Evolutionary conservation across 2,797 vertebrate genomes (phyloP).

Genomic region (Choloepus didactylus): DNA sequence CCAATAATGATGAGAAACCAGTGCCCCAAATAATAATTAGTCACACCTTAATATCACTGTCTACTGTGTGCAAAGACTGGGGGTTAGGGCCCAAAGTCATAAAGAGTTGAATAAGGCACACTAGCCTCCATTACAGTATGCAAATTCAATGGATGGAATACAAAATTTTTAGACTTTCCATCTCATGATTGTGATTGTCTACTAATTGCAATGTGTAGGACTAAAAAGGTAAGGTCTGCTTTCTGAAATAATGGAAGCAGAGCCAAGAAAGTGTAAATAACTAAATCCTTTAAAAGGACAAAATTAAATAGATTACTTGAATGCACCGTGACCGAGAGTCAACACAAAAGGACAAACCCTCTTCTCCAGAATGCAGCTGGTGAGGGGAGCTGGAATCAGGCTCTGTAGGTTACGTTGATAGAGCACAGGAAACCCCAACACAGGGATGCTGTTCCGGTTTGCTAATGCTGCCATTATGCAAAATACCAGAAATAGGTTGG

Average conservation of each 20-base stretch:
- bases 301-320: not conserved
- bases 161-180: not conserved
- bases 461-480: too few species aligned
- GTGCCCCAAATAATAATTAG: not conserved
- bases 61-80: not conserved
- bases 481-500: too few species aligned
- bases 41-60: not conserved
- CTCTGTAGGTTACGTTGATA: not conserved
- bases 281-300: conserved; percentile 1
- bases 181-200: not conserved
- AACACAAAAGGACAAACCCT: not conserved
- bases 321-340: not conserved
- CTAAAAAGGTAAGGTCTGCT: not conserved
- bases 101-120: not conserved
- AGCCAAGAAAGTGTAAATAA: not conserved
- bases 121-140: not conserved
- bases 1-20: not conserved
- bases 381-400: not conserved
- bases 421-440: not conserved
- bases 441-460: not conserved
- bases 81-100: not conserved
- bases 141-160: not conserved
- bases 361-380: not conserved
- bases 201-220: not conserved
- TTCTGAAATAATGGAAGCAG: not conserved